Conservation (phyloP, 2,797 vertebrate species). For the Tarsius wallacei region DNA sequence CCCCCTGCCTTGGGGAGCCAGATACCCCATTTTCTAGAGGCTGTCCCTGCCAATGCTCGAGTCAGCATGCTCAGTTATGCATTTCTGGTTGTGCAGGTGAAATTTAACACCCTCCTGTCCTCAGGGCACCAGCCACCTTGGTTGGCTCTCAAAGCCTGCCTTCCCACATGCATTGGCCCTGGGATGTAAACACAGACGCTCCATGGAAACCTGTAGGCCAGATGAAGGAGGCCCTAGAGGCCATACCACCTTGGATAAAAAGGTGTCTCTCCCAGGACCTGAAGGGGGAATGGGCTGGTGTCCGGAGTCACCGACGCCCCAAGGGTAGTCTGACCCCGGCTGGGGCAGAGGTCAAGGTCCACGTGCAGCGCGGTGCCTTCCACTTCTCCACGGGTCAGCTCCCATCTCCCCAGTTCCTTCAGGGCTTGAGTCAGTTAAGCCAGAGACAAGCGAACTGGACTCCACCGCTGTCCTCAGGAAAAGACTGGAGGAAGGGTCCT, state of each 20-base stretch:
- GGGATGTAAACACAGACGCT: constrained; percentile 13
- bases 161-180: neutral
- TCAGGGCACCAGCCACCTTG: neutral
- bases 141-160: neutral
- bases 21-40: neutral
- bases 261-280: neutral
- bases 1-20: neutral
- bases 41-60: neutral
- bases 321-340: neutral
- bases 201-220: constrained; percentile 28
- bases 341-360: neutral
- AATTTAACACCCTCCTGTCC: neutral
- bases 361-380: neutral
- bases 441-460: neutral
- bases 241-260: neutral
- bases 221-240: neutral
- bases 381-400: neutral
- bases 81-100: neutral
- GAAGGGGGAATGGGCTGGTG: neutral
- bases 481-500: neutral
- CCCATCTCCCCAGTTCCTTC: neutral
- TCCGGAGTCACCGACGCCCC: neutral
- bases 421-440: no score
- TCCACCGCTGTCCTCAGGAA: neutral
- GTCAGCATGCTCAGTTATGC: neutral